These are phyloP conservation scores for Paradisaea rubra DNA, from an alignment of 2,113 vertebrate genomes.

Conservation along the genomic window DNA sequence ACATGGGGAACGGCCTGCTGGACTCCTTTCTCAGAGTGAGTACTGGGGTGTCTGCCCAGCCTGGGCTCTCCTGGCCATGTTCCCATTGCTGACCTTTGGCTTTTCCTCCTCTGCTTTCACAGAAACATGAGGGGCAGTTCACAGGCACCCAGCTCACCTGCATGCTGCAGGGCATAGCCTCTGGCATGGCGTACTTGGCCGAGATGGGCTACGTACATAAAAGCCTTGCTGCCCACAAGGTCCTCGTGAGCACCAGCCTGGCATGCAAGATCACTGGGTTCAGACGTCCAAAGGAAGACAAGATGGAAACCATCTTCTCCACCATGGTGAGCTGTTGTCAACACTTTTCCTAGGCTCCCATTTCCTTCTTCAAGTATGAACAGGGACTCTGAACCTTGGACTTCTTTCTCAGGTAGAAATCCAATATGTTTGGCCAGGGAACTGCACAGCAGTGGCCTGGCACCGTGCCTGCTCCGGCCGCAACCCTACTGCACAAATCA, in stretches of 20 bases:
- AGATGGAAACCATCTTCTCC: constrained; percentile 90
- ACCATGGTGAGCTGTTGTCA: constrained; percentile 79
- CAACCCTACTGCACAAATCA: neutral
- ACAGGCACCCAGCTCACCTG: constrained; percentile 81
- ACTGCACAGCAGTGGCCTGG: accelerated
- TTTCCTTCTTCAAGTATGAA: neutral
- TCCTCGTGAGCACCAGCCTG: constrained; percentile 85
- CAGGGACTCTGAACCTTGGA: neutral
- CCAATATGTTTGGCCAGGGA: neutral
- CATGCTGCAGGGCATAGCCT: constrained; percentile 85
- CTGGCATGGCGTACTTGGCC: constrained; percentile 94
- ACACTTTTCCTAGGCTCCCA: neutral
- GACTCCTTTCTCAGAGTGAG: constrained; percentile 92
- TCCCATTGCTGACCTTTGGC: neutral
- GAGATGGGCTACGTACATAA: constrained; percentile 96
- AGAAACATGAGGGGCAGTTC: constrained; percentile 92
- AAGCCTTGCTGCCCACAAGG: constrained; percentile 88
- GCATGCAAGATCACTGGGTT: constrained; percentile 93
- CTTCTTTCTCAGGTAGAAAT: neutral
- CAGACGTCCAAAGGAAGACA: constrained; percentile 84
- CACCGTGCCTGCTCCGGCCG: accelerated
- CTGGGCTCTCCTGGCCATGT: neutral
- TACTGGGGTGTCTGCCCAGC: neutral
- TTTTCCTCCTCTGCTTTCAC: neutral
- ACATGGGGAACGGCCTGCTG: constrained; percentile 85